Base-by-base conservation (phyloP, 2,888 invertebrate species). In the Tryphoninae sp. region DNA sequence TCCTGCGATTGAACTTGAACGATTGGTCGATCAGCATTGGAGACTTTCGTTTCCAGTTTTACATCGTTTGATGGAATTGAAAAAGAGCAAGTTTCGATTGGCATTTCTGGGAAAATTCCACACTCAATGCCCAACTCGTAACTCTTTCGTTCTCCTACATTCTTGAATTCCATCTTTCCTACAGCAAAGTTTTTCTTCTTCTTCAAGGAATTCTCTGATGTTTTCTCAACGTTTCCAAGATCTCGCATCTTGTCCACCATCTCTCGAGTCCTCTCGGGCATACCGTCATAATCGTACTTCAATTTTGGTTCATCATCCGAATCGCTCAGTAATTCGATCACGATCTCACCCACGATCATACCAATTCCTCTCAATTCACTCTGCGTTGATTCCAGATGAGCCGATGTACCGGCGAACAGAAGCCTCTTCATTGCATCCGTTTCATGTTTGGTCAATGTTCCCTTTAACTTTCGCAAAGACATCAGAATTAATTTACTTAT, bases 291-390 rank as follows among this genome's bases (percentile, higher is more conserved):
- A 55, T 96, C 95, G 87, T 97, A 97, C 72, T 93, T 93, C 0
- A 97, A 91, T 69, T 93, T 93, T 6, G 92, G 91, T 0, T 93
- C 93, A 2, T 93, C 92, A 51, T 92, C 91, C 1, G 92, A 91
- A 9, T 87, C 92, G 2, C 88, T 92, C 85, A 92, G 92, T 80
- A 89, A 93, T 85, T 94, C 94, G 3, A 95, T 91, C 2, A 95
- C 88, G 2, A 95, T 92, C 88, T 96, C 96, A 0, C 95, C 94
- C 0, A 95, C 94, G 33, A 95, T 94, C 96, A 97, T 97, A 0
- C 97, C 97, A 6, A 96, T 92, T 45, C 93, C 93, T 80, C 96
- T 92, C 13, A 96, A 93, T 58, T 94, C 92, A 40, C 93, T 92
- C 40, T 95, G 93, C 0, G 95, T 91, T 0, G 94, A 94, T 87